Percentiles rank a stretch among this genome's conserved stretches.
phyloP scores from a whole-genome alignment of 2,888 invertebrate genomes.

The Ennomos erosarius region DNA sequence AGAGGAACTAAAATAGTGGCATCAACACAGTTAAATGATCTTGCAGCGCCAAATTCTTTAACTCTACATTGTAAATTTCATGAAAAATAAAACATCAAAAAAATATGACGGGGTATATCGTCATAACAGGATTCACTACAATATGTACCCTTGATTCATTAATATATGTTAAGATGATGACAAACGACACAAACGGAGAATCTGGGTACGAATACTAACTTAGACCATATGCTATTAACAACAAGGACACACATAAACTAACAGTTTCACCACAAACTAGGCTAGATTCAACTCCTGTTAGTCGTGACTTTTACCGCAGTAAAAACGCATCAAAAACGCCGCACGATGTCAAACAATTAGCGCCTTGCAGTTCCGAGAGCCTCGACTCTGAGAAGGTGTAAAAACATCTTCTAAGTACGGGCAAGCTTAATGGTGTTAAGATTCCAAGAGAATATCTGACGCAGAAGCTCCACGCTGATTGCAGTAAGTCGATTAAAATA shows the following conservation, averaged over 20 bases:
- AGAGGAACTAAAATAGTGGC: no score
- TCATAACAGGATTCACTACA: no score
- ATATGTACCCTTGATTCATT: no score
- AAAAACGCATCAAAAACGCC: slow-evolving; percentile 66
- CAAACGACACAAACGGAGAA: not conserved
- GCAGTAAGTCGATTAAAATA: not conserved
- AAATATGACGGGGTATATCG: no score
- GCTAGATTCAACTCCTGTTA: slow-evolving; percentile 46
- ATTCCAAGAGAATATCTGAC: slow-evolving; percentile 35
- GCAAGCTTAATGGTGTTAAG: slow-evolving; percentile 17
- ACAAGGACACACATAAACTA: slow-evolving; percentile 13
- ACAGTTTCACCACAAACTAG: slow-evolving; percentile 25
- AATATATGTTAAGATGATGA: no score
- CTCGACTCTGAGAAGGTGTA: slow-evolving; percentile 38
- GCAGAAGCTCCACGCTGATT: no score
- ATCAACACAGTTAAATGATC: no score
- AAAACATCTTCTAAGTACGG: slow-evolving; percentile 36
- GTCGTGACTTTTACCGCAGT: slow-evolving; percentile 31
- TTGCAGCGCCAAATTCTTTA: no score
- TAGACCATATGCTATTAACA: slow-evolving; percentile 10
- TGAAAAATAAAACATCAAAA: no score
- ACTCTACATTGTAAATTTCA: no score
- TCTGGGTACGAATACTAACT: not conserved
- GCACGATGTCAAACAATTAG: slow-evolving; percentile 62
- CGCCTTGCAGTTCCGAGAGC: slow-evolving; percentile 58